Conservation (phyloP, 2,797 vertebrate species). For the Apogon hyalosoma region DNA sequence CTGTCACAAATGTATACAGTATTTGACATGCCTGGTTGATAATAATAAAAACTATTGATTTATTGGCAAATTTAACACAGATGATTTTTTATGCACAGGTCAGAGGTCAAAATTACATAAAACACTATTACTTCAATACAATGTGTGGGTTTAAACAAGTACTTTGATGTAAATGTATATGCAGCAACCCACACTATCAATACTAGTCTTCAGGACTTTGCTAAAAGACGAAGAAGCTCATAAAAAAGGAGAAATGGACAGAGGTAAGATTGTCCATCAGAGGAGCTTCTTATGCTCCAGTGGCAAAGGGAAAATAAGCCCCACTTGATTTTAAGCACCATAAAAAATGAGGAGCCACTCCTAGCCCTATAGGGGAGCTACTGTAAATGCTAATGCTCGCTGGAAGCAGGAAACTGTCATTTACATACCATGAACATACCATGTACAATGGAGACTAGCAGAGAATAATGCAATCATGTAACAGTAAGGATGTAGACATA, state of each 20-base stretch:
- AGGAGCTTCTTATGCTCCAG: slow-evolving; percentile 69
- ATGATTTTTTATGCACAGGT: slow-evolving; percentile 20
- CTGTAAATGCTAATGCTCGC: slow-evolving; percentile 38
- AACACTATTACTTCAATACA: background rate
- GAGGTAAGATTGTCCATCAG: slow-evolving; percentile 62
- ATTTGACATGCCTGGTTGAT: slow-evolving; percentile 38
- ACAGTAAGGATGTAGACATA: background rate
- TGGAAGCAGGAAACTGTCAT: slow-evolving; percentile 34
- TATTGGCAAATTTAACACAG: slow-evolving; percentile 26
- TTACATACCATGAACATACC: slow-evolving; percentile 13
- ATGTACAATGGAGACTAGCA: too few relatives aligned
- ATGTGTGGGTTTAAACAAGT: background rate
- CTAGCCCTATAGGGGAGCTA: slow-evolving; percentile 39
- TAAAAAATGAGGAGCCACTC: slow-evolving; percentile 59
- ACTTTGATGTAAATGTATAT: too few relatives aligned
- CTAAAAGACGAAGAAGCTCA: slow-evolving; percentile 8
- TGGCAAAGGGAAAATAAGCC: slow-evolving; percentile 64
- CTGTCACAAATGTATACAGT: slow-evolving; percentile 58
- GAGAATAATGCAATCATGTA: too few relatives aligned
- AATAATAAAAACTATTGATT: slow-evolving; percentile 34
- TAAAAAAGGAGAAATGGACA: slow-evolving; percentile 18
- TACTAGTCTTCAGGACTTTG: background rate
- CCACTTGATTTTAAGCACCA: slow-evolving; percentile 54
- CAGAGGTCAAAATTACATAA: slow-evolving; percentile 29
- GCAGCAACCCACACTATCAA: background rate